phyloP scores from a whole-genome alignment of 37 sponge, comb jelly and placozoan species.

The Ianthella basta region DNA sequence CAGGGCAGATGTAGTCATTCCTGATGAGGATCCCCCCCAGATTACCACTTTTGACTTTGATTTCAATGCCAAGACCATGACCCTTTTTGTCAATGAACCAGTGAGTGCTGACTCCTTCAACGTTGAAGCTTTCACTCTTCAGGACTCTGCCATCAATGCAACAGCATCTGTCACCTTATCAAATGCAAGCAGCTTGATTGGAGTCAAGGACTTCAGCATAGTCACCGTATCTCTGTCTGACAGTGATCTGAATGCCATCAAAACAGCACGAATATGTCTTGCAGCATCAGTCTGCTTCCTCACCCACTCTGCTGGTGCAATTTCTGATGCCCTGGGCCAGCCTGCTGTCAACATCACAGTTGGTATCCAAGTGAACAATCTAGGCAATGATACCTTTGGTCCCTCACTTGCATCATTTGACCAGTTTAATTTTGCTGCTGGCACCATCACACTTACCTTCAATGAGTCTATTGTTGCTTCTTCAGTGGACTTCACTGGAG shows the following conservation, averaged over 20 bases:
- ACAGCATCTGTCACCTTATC: conserved; percentile 57
- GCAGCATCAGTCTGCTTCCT: conserved; percentile 63
- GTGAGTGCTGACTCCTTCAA: conserved; percentile 50
- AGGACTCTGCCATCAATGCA: conserved; percentile 51
- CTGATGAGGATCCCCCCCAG: conserved; percentile 73
- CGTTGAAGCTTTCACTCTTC: conserved; percentile 61
- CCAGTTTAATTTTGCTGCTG: conserved; percentile 67
- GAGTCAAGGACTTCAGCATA: conserved; percentile 56
- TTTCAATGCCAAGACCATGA: conserved; percentile 64
- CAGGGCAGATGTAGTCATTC: conserved; percentile 63
- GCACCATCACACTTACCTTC: conserved; percentile 65
- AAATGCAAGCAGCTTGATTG: conserved; percentile 36
- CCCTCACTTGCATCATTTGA: conserved; percentile 66
- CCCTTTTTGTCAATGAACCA: conserved; percentile 71
- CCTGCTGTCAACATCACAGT: conserved; percentile 48
- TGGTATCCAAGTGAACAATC: conserved; percentile 44
- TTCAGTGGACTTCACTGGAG: conserved; percentile 59
- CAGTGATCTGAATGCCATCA: conserved; percentile 72
- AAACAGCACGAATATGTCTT: conserved; percentile 68
- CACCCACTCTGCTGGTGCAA: conserved; percentile 61
- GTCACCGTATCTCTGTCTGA: conserved; percentile 45
- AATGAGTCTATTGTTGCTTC: conserved; percentile 65
- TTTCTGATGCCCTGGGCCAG: conserved; percentile 75
- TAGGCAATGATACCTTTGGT: conserved; percentile 47
- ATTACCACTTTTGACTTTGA: conserved; percentile 60